Percentiles rank a stretch among this genome's conserved stretches.
These are phyloP conservation scores for Daubentonia madagascariensis DNA, from an alignment of 2,113 vertebrate species.

Conservation along the genomic window DNA sequence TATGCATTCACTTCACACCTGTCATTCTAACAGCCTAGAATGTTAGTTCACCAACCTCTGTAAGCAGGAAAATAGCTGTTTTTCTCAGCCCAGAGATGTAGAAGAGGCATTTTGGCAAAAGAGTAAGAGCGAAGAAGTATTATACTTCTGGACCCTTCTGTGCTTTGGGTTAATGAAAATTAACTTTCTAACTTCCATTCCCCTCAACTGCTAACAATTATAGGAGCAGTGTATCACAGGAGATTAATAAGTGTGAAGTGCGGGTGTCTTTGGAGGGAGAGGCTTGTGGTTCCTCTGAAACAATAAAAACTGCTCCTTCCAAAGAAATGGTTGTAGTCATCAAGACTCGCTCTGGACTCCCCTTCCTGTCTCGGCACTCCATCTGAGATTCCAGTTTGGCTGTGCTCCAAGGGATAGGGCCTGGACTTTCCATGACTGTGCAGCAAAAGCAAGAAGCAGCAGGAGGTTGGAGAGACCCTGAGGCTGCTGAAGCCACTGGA, in stretches of 20 bases:
- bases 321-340: not conserved
- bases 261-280: not conserved
- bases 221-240: not conserved
- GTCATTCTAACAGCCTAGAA: not conserved
- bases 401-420: not conserved
- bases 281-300: constrained; percentile 13
- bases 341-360: not conserved
- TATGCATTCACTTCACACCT: not conserved
- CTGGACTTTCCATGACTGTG: not conserved
- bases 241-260: not conserved
- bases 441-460: not conserved
- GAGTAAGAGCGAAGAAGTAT: not conserved
- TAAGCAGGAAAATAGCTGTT: not conserved
- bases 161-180: not conserved
- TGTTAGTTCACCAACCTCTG: not conserved
- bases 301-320: not conserved
- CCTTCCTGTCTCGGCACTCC: not conserved
- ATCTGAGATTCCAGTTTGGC: not conserved
- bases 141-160: not conserved
- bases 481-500: not conserved
- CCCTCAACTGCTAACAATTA: not conserved
- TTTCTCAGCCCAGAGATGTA: not conserved
- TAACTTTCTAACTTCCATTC: not conserved
- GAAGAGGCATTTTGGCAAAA: not conserved
- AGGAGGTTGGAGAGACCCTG: not conserved